phyloP scores from a whole-genome alignment of 2,888 invertebrate genomes.

The Drosophila atroscutellata region DNA sequence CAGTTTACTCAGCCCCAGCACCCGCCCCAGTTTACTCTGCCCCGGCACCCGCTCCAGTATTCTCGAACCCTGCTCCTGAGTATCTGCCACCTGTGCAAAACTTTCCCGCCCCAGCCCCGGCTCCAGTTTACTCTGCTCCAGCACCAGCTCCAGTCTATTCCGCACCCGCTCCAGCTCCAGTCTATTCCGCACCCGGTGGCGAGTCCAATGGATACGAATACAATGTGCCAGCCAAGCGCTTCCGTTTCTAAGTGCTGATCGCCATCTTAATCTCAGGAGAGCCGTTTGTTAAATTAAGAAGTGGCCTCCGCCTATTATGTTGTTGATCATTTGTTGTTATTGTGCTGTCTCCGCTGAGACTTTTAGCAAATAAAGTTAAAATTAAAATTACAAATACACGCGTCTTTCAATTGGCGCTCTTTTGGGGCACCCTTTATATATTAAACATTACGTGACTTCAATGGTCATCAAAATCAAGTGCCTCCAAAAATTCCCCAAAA shows the following conservation, averaged over 20 bases:
- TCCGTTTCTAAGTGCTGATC: slow-evolving; percentile 68
- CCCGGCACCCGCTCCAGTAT: slow-evolving; percentile 33
- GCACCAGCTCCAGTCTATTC: slow-evolving; percentile 30
- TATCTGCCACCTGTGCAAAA: slow-evolving; percentile 7
- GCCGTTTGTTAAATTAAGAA: slow-evolving; percentile 74
- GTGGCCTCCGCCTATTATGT: slow-evolving; percentile 50
- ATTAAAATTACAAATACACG: slow-evolving; percentile 37
- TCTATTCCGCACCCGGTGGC: slow-evolving; percentile 19
- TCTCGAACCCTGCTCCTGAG: slow-evolving; percentile 13
- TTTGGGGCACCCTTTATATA: not conserved
- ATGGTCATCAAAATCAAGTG: slow-evolving; percentile 34
- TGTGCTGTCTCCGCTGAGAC: slow-evolving; percentile 75
- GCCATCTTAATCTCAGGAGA: slow-evolving; percentile 32
- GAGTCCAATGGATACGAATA: slow-evolving; percentile 64
- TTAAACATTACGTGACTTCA: slow-evolving; percentile 18
- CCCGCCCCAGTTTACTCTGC: slow-evolving; percentile 46
- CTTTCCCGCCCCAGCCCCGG: slow-evolving; percentile 37
- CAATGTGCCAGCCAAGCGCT: slow-evolving; percentile 71
- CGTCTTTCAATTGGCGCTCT: slow-evolving; percentile 23
- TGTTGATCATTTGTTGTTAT: slow-evolving; percentile 78
- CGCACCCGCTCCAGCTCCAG: slow-evolving; percentile 8
- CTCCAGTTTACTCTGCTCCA: slow-evolving; percentile 35
- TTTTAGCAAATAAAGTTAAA: slow-evolving; percentile 67
- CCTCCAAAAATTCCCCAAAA: slow-evolving; percentile 22
- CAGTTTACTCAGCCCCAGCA: slow-evolving; percentile 44